These are phyloP conservation scores for Anomalospiza imberbis DNA, from an alignment of 2,797 vertebrate species.

Conservation along the genomic window DNA sequence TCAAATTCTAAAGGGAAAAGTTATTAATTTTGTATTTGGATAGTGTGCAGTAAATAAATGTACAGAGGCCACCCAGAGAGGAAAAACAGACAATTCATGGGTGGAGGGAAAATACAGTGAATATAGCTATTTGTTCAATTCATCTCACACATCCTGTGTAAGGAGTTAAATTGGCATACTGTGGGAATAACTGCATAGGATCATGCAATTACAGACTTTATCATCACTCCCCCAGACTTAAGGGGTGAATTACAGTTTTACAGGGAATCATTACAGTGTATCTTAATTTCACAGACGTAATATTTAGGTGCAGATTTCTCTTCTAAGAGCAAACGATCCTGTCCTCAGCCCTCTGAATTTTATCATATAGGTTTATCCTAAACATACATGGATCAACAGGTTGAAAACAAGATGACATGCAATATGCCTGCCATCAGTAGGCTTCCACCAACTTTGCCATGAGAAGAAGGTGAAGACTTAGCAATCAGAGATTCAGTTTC, in stretches of 20 bases:
- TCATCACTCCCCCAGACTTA: not conserved
- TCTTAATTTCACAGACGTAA: not conserved
- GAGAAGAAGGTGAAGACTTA: not conserved
- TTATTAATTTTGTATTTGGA: not conserved
- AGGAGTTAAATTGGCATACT: not conserved
- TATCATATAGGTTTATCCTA: not conserved
- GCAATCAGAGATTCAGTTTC: not conserved
- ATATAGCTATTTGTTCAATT: not conserved
- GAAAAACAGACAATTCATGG: not conserved
- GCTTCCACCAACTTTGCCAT: not conserved
- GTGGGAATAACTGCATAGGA: not conserved
- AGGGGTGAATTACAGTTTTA: not conserved
- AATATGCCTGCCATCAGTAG: not conserved
- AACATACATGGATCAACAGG: not conserved
- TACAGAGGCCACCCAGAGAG: not conserved
- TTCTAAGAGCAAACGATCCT: fast-evolving
- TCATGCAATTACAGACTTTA: not conserved
- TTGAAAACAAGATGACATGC: not conserved
- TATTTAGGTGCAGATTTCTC: not conserved
- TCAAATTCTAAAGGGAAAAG: not conserved
- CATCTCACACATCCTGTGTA: not conserved
- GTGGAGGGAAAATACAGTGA: fast-evolving
- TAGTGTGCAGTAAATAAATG: not conserved
- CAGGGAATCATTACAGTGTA: not conserved
- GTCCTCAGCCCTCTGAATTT: not conserved